Conservation (phyloP, 1,140 invertebrate species). For the Trichomalopsis sarcophagae region DNA sequence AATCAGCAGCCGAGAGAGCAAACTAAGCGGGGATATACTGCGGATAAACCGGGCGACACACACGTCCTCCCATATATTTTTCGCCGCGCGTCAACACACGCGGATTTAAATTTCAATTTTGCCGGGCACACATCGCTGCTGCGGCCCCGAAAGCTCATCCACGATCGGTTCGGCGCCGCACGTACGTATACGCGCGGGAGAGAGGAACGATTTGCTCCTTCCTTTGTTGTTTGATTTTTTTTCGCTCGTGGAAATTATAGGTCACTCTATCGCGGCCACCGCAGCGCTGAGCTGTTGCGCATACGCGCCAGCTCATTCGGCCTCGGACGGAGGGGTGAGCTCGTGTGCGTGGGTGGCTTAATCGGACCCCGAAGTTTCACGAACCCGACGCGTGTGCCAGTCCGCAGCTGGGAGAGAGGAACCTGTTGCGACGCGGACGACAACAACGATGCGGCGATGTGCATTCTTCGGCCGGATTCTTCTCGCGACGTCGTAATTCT, state of each 20-base stretch:
- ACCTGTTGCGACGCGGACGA: conserved; percentile 11
- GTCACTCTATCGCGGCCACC: neutral
- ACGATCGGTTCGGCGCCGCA: too few species aligned
- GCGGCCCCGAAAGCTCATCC: too few species aligned
- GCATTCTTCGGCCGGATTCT: neutral
- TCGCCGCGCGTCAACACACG: too few species aligned
- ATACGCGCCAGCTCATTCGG: neutral
- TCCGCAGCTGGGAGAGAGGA: neutral
- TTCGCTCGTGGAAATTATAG: neutral
- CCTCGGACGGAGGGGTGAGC: neutral
- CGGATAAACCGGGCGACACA: too few species aligned
- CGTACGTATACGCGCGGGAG: too few species aligned
- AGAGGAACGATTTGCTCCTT: neutral
- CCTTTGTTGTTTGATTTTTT: neutral
- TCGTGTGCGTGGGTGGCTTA: neutral
- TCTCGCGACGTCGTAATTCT: neutral
- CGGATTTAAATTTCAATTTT: too few species aligned
- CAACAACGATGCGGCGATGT: too few species aligned
- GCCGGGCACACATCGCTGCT: too few species aligned
- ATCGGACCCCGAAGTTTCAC: conserved; percentile 16
- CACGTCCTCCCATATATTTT: too few species aligned
- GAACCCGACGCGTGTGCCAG: neutral
- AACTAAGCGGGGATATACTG: too few species aligned
- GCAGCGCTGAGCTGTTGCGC: neutral
- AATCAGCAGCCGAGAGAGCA: neutral